Base-by-base conservation (phyloP, 2,113 vertebrate genomes). In the Oreotrochilus melanogaster region DNA sequence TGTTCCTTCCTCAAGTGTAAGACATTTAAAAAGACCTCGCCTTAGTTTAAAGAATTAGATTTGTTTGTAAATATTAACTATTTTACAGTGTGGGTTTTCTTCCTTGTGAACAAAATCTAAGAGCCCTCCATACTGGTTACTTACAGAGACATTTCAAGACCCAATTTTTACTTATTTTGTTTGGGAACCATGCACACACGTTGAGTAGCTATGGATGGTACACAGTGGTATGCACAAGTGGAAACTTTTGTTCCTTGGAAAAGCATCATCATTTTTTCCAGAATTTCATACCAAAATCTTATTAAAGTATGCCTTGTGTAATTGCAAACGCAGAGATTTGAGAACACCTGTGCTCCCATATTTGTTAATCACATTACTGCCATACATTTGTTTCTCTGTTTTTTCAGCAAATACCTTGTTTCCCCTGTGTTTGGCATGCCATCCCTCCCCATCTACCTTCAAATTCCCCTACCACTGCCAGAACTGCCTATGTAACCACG, bases 191-290 rank as follows among this genome's bases (percentile, higher is more conserved):
- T 1, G 1, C 25, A 28, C 39, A 65, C 14, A 37, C 31, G n/a
- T 0, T 39, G 39, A 39, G 39, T 39, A 39, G 39, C 39, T 39
- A 39, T 11, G 39, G 39, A 39, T 39, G 12, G 39, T 39, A 10
- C 39, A 39, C 11, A 39, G 5, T 39, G 39, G 39, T 39, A 11
- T 39, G 73, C 65, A 78, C 51, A 74, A 79, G 45, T 16, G 60
- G 60, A 88, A 97, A 92, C 17, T 66, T 70, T 5, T 88, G 24
- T 75, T 90, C 48, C 72, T 57, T 86, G 75, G 75, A 83, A 92
- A 88, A 86, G 5, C 16, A 88, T 25, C 7, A 71, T 65, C 39
- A 5, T 4, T 64, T 96, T 89, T 94, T 92, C 66, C 80, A 86
- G 43, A 92, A 91, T 56, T n/a, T 70, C 35, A 85, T 66, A 89